These are phyloP conservation scores for Galeopterus variegatus DNA, from an alignment of 2,113 vertebrate species.

Conservation along the genomic window DNA sequence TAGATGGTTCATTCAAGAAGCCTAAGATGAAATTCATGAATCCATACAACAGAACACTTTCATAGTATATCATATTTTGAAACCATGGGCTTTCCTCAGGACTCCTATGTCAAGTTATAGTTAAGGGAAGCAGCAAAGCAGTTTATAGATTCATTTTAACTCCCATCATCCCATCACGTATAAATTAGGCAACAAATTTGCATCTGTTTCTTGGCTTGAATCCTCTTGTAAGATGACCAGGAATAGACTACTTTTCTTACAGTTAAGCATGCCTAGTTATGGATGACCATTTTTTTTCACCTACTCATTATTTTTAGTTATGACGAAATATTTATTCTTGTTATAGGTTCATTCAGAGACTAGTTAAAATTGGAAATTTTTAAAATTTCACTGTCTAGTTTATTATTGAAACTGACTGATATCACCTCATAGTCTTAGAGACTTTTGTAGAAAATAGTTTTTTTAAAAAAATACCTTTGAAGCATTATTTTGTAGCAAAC, in stretches of 20 bases:
- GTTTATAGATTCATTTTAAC: slow-evolving; percentile 32
- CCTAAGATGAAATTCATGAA: slow-evolving; percentile 35
- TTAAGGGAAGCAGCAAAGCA: slow-evolving; percentile 6
- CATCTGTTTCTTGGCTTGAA: slow-evolving; percentile 37
- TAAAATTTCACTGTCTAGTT: slow-evolving; percentile 6
- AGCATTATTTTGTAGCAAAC: slow-evolving; percentile 61
- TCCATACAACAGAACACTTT: not conserved
- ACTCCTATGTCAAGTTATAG: not conserved
- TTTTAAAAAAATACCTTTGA: slow-evolving; percentile 61
- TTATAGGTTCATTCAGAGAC: not conserved
- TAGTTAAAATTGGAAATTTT: slow-evolving; percentile 62
- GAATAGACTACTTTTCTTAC: not conserved
- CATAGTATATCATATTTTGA: slow-evolving; percentile 18
- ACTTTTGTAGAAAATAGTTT: slow-evolving; percentile 59
- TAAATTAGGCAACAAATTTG: slow-evolving; percentile 50
- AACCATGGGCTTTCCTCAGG: not conserved
- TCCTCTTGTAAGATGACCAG: not conserved
- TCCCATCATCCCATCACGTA: not conserved
- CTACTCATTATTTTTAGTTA: slow-evolving; percentile 35
- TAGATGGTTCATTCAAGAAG: not conserved
- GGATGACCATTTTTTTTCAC: not conserved
- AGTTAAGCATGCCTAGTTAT: not conserved
- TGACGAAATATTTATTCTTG: slow-evolving; percentile 3
- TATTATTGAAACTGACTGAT: slow-evolving; percentile 20
- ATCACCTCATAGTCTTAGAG: not conserved